These are phyloP conservation scores for Medauroidea extradentata DNA, from an alignment of 1,140 invertebrate species.

Conservation along the genomic window DNA sequence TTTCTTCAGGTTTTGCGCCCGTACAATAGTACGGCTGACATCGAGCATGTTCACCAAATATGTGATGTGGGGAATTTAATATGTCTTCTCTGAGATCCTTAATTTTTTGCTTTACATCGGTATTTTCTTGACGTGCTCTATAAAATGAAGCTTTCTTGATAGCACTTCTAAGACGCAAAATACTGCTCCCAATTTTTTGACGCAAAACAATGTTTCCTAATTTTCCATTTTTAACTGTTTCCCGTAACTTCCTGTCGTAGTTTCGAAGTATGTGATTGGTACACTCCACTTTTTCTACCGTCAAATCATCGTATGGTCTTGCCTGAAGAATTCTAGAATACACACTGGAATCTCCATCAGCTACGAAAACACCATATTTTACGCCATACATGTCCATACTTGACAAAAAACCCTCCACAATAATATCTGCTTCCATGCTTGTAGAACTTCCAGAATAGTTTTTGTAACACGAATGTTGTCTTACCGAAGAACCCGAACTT, in stretches of 20 bases:
- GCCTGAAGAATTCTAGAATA: slow-evolving; percentile 7
- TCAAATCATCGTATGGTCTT: not conserved
- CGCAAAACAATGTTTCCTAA: not conserved
- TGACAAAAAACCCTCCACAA: not conserved
- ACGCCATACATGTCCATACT: slow-evolving; percentile 7
- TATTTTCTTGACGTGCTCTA: not conserved
- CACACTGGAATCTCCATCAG: slow-evolving; percentile 9
- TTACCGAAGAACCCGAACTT: slow-evolving; percentile 1
- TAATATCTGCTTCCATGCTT: slow-evolving; percentile 9
- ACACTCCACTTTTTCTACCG: not conserved
- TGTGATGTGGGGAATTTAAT: not conserved
- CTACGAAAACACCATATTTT: not conserved
- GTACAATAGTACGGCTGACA: slow-evolving; percentile 12
- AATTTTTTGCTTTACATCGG: not conserved
- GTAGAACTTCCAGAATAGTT: slow-evolving; percentile 8
- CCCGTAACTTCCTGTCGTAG: not conserved
- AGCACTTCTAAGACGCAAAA: not conserved
- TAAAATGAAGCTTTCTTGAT: not conserved
- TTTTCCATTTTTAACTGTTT: not conserved
- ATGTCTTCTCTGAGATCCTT: not conserved
- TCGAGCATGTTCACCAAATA: slow-evolving; percentile 2
- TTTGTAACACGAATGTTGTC: not conserved
- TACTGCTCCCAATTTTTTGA: not conserved
- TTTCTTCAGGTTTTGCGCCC: not conserved
- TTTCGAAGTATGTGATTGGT: not conserved